These are phyloP conservation scores for Polypterus bichir DNA, from an alignment of 2,113 vertebrate species.

Conservation along the genomic window DNA sequence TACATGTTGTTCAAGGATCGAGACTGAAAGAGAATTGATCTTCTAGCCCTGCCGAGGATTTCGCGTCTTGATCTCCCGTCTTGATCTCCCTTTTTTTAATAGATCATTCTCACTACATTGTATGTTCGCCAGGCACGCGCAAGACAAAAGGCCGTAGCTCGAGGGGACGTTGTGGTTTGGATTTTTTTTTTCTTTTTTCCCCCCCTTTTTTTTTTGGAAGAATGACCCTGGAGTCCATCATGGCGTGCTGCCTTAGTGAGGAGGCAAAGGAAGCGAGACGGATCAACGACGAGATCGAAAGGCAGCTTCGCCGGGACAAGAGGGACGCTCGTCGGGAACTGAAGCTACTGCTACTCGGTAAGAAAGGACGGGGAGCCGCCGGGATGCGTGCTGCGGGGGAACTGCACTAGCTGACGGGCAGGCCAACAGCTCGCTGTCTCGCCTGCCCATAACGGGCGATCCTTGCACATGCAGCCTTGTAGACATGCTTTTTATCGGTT, in stretches of 20 bases:
- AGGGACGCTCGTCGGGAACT: constrained; percentile 61
- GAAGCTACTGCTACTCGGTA: constrained; percentile 59
- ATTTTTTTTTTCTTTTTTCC: no score
- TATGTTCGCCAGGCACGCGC: no score
- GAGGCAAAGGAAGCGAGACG: constrained; percentile 65
- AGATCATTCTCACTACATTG: no score
- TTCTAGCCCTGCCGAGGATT: background rate
- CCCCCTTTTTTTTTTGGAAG: constrained; percentile 29
- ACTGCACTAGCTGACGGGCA: no score
- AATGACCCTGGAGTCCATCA: constrained; percentile 76
- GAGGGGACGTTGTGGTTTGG: no score
- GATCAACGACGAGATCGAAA: constrained; percentile 67
- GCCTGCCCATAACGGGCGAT: no score
- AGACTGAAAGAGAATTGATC: constrained; percentile 7
- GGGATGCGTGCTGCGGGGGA: no score
- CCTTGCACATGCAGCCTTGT: no score
- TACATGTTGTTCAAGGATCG: constrained; percentile 27
- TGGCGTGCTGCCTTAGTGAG: constrained; percentile 73
- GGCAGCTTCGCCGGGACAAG: constrained; percentile 65
- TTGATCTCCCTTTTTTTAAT: no score
- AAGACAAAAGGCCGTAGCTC: no score
- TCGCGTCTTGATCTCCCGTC: background rate
- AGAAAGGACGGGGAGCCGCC: constrained; percentile 19
- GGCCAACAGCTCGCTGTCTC: no score
- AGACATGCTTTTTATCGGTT: no score